A percentile compares a stretch with the other conserved stretches of the same genome.
Conservation (phyloP, 2,113 vertebrate genomes). For the Nycticorax nycticorax region DNA sequence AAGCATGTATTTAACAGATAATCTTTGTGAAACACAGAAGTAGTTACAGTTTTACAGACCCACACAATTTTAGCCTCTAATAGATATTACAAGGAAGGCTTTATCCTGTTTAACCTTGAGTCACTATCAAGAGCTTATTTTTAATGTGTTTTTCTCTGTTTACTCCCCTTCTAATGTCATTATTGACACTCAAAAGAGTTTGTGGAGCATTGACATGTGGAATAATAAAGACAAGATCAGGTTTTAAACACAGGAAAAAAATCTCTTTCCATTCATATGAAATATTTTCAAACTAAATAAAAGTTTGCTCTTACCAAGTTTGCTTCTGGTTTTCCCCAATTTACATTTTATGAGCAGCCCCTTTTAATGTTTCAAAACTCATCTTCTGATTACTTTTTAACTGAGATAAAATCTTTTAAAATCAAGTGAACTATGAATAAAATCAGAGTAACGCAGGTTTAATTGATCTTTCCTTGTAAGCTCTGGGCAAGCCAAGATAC, state of each 20-base stretch:
- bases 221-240: not conserved
- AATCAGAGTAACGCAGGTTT: not conserved
- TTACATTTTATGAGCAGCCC: not conserved
- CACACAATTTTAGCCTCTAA: not conserved
- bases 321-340: not conserved
- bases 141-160: not conserved
- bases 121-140: not conserved
- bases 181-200: not conserved
- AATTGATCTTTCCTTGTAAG: not conserved
- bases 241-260: not conserved
- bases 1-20: not conserved
- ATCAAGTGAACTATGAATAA: not conserved
- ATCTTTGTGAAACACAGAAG: not conserved
- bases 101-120: not conserved
- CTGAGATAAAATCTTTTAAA: not conserved
- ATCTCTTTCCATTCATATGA: not conserved
- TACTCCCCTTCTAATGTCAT: not conserved
- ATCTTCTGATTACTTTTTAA: not conserved
- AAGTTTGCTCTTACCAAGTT: not conserved
- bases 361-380: not conserved
- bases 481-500: not conserved
- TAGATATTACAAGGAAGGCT: not conserved
- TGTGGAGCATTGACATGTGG: not conserved
- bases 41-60: not conserved
- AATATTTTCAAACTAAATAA: conserved; percentile 14